Percentiles rank a stretch among this genome's conserved stretches.
phyloP scores from a whole-genome alignment of 2,888 invertebrate genomes.

The Archips xylosteana region DNA sequence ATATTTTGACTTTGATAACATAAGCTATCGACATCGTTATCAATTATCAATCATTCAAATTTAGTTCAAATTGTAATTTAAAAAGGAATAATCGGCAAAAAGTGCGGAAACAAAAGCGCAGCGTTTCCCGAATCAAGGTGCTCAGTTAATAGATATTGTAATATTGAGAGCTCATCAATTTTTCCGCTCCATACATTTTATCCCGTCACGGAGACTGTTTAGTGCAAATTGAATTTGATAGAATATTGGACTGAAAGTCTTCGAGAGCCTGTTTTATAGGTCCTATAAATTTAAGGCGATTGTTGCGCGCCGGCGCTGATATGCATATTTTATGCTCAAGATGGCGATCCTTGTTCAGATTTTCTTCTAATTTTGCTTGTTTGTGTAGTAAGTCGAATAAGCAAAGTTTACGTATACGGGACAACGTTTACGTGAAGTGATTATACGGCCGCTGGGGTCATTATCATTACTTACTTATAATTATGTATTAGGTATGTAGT shows the following conservation, averaged over 20 bases:
- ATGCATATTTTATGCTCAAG: conserved; percentile 27
- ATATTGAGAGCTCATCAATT: conserved; percentile 58
- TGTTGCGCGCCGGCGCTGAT: conserved; percentile 24
- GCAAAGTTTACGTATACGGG: not conserved
- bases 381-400: not conserved
- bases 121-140: conserved; percentile 40
- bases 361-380: conserved; percentile 4
- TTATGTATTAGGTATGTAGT: too few species aligned
- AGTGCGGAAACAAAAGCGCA: not conserved
- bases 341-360: conserved; percentile 12
- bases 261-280: conserved; percentile 37
- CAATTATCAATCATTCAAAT: not conserved
- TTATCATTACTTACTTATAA: too few species aligned
- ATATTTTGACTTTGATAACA: too few species aligned
- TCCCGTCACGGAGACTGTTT: conserved; percentile 53
- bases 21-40: not conserved
- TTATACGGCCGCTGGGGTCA: too few species aligned
- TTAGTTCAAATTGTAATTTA: not conserved
- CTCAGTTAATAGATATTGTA: conserved; percentile 49
- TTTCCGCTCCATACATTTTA: conserved; percentile 57
- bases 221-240: conserved; percentile 61
- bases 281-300: conserved; percentile 38
- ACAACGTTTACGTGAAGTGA: too few species aligned
- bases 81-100: not conserved
- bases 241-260: conserved; percentile 44